Conservation (phyloP, 2,797 vertebrate genomes). For the Sorex maritimensis region DNA sequence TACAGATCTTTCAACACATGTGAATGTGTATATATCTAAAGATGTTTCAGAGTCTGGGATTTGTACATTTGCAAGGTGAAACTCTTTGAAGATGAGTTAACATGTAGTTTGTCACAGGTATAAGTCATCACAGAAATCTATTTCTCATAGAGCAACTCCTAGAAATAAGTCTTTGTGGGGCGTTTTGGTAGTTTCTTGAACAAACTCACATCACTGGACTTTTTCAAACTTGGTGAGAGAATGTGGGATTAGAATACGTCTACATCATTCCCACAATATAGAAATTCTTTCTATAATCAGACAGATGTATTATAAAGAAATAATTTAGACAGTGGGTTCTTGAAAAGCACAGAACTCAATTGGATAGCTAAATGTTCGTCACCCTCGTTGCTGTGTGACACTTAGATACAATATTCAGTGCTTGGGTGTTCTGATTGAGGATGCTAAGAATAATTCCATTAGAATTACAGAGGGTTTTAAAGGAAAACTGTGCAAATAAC, state of each 20-base stretch:
- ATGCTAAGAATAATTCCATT: background rate
- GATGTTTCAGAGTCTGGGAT: background rate
- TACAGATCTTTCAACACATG: background rate
- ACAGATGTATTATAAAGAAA: background rate
- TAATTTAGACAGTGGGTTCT: background rate
- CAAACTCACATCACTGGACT: background rate
- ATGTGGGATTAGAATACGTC: background rate
- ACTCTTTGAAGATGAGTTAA: background rate
- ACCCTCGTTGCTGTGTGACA: background rate
- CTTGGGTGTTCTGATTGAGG: background rate
- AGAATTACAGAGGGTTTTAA: background rate
- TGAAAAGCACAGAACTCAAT: background rate
- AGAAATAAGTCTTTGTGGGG: background rate
- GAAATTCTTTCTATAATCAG: background rate
- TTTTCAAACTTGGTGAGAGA: background rate
- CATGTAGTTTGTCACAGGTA: background rate
- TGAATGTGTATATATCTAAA: background rate
- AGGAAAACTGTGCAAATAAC: background rate
- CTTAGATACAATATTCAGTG: background rate
- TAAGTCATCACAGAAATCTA: background rate
- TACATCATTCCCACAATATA: slow-evolving; percentile 1
- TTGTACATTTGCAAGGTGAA: background rate
- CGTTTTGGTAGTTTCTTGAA: slow-evolving; percentile 14
- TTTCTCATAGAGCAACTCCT: background rate
- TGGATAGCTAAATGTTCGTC: background rate